Percentiles rank a stretch among this genome's conserved stretches.
These are phyloP conservation scores for Copidosoma aretas DNA, from an alignment of 2,888 invertebrate species.

Conservation along the genomic window DNA sequence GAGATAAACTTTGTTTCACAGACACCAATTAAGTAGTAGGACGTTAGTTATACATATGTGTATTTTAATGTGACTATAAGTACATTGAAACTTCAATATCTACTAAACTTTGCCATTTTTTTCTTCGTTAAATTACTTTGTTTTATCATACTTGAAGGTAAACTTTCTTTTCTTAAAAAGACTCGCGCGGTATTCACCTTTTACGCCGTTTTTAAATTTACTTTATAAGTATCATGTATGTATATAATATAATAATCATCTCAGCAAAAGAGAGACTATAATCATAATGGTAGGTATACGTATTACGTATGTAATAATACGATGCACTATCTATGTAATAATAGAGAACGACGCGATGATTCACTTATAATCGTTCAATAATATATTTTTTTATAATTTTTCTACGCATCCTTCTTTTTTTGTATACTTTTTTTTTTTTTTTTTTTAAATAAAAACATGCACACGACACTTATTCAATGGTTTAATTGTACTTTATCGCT, in stretches of 20 bases:
- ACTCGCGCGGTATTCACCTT: constrained; percentile 24
- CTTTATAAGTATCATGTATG: constrained; percentile 29
- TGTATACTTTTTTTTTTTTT: constrained; percentile 12
- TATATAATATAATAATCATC: constrained; percentile 32
- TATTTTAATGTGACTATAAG: constrained; percentile 40
- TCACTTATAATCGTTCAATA: constrained; percentile 5
- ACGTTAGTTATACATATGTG: constrained; percentile 41
- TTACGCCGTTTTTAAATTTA: constrained; percentile 35
- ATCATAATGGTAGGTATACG: constrained; percentile 38
- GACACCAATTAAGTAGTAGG: constrained; percentile 51
- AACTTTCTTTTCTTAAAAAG: constrained; percentile 42
- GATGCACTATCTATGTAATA: constrained; percentile 13
- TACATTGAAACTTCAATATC: constrained; percentile 40
- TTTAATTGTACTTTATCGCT: constrained; percentile 20
- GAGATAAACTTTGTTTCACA: constrained; percentile 43
- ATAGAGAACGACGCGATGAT: constrained; percentile 28
- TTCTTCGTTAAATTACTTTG: constrained; percentile 14
- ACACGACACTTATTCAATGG: constrained; percentile 28
- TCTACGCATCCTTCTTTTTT: background rate
- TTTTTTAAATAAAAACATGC: constrained; percentile 22
- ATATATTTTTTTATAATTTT: constrained; percentile 8
- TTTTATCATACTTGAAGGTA: constrained; percentile 23
- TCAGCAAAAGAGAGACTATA: constrained; percentile 39
- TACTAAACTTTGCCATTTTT: constrained; percentile 34
- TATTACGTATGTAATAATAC: constrained; percentile 32